Base-by-base conservation (phyloP, 1,140 invertebrate species). In the Trachymyrmex cornetzi region DNA sequence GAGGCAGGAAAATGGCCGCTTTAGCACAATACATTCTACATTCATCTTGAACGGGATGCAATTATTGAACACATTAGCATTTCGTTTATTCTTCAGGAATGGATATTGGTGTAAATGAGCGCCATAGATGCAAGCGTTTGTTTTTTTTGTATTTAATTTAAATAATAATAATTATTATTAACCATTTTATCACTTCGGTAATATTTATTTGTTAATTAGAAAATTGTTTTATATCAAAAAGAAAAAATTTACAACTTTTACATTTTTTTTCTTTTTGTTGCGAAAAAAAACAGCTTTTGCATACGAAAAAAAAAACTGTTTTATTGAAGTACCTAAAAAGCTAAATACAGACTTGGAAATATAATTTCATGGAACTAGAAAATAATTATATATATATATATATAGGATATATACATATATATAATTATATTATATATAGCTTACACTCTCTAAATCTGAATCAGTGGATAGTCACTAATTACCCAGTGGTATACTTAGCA, bases 11-110 rank as follows among this genome's bases (percentile, higher is more conserved):
- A 71, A 71, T 81, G 66, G 30, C n/a, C 48, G 48, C n/a, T 55
- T 55, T 69, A 38, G 64, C 48, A 71, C 22, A 34, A 71, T 71
- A 71, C 50, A 44, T 66, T 79, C 59, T 79, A 30, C 48, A 69
- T 53, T 71, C 64, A 71, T 34, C 22, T 71, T 16, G 50, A 81
- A 24, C 30, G 19, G 50, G 30, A n/a, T 14, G 64, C 64, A 81
- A 69, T 71, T 81, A 81, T 48, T 50, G 30, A 55, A n/a, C 77
- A 27, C n/a, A 80, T 80, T 66, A 67, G 44, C 30, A 71, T 81
- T 71, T 22, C 19, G 30, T 81, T 80, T 55, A 79, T 81, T 71
- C 22, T 81, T 71, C 48, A 71, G 50, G 6, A 55, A 71, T 44
- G 0, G 14, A 55, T 57, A 81, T 81, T 57, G 50, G 48, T 30